Conservation (phyloP, 2,113 vertebrate species). For the Rhinolophus ferrumequinum region DNA sequence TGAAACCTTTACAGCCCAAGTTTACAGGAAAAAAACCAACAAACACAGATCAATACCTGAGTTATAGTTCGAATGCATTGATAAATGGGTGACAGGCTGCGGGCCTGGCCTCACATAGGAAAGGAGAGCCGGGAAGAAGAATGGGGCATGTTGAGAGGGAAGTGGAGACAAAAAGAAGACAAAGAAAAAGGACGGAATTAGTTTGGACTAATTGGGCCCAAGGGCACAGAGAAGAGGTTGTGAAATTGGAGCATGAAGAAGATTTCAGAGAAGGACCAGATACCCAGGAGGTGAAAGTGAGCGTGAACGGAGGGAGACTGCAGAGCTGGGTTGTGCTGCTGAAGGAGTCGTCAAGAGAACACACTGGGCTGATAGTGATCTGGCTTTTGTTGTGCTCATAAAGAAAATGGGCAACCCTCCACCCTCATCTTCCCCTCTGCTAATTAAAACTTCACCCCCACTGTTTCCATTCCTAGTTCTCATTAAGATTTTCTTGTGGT, state of each 20-base stretch:
- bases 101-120: not conserved
- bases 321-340: no score
- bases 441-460: not conserved
- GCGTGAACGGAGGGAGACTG: no score
- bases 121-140: not conserved
- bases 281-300: fast-evolving
- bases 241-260: not conserved
- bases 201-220: not conserved
- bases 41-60: conserved; percentile 66
- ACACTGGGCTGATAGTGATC: not conserved
- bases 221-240: not conserved
- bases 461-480: not conserved
- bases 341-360: not conserved
- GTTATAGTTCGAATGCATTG: conserved; percentile 68
- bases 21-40: conserved; percentile 74
- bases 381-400: not conserved
- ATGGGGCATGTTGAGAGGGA: not conserved
- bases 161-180: not conserved
- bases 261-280: not conserved
- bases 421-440: not conserved
- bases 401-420: not conserved
- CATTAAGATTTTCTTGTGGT: not conserved
- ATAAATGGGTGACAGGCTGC: conserved; percentile 31
- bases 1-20: conserved; percentile 81
- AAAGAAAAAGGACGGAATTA: not conserved